These are phyloP conservation scores for Hippocampus abdominalis DNA, from an alignment of 2,113 vertebrate genomes.

Conservation along the genomic window DNA sequence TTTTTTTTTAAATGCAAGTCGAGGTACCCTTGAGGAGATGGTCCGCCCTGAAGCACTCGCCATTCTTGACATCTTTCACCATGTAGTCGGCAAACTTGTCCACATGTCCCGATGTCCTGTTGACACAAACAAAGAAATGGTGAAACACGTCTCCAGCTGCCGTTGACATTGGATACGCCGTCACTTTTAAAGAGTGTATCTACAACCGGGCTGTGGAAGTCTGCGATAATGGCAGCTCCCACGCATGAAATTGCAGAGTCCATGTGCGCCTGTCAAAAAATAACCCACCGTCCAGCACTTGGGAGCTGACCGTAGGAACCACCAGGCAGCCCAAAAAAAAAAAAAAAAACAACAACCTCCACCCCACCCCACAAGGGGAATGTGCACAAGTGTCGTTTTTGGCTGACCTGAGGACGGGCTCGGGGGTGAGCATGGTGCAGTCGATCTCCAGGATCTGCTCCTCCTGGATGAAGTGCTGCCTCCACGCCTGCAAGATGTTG, in stretches of 20 bases:
- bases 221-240: constrained; percentile 46
- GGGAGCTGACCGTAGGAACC: constrained; percentile 38
- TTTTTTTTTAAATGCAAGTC: too few relatives aligned
- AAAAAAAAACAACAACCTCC: neutral
- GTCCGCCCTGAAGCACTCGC: constrained; percentile 95
- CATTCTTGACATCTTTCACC: constrained; percentile 95
- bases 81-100: constrained; percentile 99
- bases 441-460: constrained; percentile 98
- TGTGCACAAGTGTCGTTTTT: neutral
- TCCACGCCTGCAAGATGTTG: constrained; percentile 93
- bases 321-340: constrained; percentile 50
- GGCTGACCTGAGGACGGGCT: constrained; percentile 88
- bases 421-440: constrained; percentile 97
- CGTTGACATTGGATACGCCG: neutral
- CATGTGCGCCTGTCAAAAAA: constrained; percentile 57
- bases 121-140: neutral
- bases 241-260: constrained; percentile 61
- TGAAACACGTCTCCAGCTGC: neutral
- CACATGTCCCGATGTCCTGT: constrained; percentile 94
- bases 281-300: constrained; percentile 53
- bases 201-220: constrained; percentile 68
- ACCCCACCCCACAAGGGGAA: neutral
- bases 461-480: constrained; percentile 98
- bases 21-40: constrained; percentile 89
- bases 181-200: constrained; percentile 32